Base-by-base conservation (phyloP, 2,888 invertebrate genomes). In the Tetheella fluctuosa region DNA sequence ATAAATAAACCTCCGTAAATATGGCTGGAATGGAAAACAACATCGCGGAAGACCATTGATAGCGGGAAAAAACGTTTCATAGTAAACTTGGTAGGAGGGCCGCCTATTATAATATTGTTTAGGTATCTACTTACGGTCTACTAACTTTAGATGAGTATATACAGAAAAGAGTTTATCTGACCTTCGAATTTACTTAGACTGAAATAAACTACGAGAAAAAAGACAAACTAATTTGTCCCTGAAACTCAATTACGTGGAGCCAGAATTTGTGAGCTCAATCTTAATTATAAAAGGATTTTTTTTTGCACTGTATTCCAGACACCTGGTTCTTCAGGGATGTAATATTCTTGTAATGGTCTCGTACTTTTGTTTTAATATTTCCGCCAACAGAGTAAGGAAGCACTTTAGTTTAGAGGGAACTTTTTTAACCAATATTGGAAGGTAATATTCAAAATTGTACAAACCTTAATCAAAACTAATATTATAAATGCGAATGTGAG, bases 161-260 rank as follows among this genome's bases (percentile, higher is more conserved):
- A 13, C 13, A 1, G 13, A 4, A 34, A 13, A 34, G 7, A 42
- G 42, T 42, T 2, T 7, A 42, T 48, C 20, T 48, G 10, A 48
- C 10, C 48, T 48, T 48, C 10, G 48, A 10, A 48, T 7, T 48
- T 10, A 20, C 20, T 48, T 20, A 39, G 6, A 48, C 48, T 8
- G 17, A 20, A 8, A 48, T 3, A 48, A 48, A 48, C 20, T 34
- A 13, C 13, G 39, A 39, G n/a, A 5, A 39, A 39, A 15, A 10
- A 48, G 48, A 48, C 20, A 34, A 48, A 48, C 48, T 48, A 48
- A 48, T 48, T 48, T 48, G 48, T 48, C 48, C 48, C 48, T 48
- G 48, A 48, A 48, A 48, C 20, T 48, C 20, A 48, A 48, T 48
- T 48, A 48, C 20, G 48, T n/a, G 2, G 34, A 34, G 48, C 10